Percentiles rank a stretch among this genome's conserved stretches.
phyloP scores from a whole-genome alignment of 2,888 invertebrate species.

The Tortrix viridana region DNA sequence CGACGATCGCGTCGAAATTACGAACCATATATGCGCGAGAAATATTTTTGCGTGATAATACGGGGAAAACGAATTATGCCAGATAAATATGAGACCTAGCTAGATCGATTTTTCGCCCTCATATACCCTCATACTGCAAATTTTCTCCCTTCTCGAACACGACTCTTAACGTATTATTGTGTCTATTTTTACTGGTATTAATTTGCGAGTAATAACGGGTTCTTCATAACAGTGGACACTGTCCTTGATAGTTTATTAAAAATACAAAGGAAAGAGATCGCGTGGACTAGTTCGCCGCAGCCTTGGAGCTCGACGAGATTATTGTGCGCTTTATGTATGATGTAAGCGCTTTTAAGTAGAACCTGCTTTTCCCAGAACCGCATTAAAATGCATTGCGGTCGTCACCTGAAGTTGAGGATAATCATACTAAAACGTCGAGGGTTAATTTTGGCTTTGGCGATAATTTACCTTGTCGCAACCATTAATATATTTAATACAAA shows the following conservation, averaged over 20 bases:
- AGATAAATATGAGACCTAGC: too few relatives aligned
- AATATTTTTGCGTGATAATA: too few relatives aligned
- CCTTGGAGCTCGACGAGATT: slow-evolving; percentile 34
- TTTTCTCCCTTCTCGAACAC: too few relatives aligned
- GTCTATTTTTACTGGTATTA: neutral
- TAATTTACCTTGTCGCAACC: slow-evolving; percentile 7
- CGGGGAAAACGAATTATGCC: too few relatives aligned
- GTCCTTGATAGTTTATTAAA: slow-evolving; percentile 6
- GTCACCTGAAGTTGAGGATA: slow-evolving; percentile 22
- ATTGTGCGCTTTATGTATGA: slow-evolving; percentile 34
- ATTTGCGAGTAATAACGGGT: neutral
- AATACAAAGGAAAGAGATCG: slow-evolving; percentile 32
- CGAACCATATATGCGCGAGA: too few relatives aligned
- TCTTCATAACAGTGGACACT: neutral
- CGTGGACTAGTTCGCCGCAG: slow-evolving; percentile 29
- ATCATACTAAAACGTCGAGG: slow-evolving; percentile 8
- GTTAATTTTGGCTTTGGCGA: slow-evolving; percentile 1
- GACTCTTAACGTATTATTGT: too few relatives aligned
- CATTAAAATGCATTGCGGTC: slow-evolving; percentile 35
- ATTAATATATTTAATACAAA: slow-evolving; percentile 39
- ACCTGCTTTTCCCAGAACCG: slow-evolving; percentile 35
- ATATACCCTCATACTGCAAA: too few relatives aligned
- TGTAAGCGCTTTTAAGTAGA: slow-evolving; percentile 33
- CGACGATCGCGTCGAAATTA: too few relatives aligned
- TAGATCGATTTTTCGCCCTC: too few relatives aligned